Conservation (phyloP, 1,140 invertebrate species). For the Caenorhabditis briggsae region DNA sequence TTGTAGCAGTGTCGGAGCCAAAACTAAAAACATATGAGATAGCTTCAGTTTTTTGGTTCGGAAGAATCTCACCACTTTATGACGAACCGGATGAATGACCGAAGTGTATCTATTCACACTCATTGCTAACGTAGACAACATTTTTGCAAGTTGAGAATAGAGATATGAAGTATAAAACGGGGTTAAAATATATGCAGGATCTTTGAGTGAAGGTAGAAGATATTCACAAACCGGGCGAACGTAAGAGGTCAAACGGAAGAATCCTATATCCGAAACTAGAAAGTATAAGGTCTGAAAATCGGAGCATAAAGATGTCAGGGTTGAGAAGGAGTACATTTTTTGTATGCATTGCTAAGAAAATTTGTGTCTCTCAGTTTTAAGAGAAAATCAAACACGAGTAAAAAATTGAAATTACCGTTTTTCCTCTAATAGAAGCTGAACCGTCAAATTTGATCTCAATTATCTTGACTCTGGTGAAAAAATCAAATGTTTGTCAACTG, state of each 20-base stretch:
- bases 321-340: background rate
- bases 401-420: no score
- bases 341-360: no score
- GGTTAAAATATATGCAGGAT: background rate
- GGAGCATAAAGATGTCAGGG: background rate
- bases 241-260: constrained; percentile 5
- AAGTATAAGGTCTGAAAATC: constrained; percentile 6
- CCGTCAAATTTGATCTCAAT: no score
- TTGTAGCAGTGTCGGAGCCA: background rate
- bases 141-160: background rate
- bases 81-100: background rate
- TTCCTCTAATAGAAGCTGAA: no score
- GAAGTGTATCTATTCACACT: constrained; percentile 21
- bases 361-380: no score
- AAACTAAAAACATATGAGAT: background rate
- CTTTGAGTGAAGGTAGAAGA: background rate
- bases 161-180: background rate
- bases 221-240: background rate
- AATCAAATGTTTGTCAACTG: no score
- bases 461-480: no score
- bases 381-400: no score
- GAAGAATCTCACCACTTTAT: background rate
- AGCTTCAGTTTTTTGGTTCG: background rate
- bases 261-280: background rate
- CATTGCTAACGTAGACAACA: background rate